Base-by-base conservation (phyloP, 2,888 invertebrate species). In the Mantis religiosa region DNA sequence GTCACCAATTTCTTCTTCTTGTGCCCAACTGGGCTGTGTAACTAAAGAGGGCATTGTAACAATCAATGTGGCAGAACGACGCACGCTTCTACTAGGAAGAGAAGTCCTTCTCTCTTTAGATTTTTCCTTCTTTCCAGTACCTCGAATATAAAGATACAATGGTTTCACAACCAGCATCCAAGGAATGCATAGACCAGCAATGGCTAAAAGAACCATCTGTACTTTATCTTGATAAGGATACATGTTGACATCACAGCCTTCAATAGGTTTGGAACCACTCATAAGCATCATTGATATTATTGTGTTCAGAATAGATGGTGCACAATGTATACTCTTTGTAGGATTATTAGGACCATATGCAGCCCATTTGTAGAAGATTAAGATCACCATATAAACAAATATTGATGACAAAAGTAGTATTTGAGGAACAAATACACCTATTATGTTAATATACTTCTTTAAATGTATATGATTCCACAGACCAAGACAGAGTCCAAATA, bases 211-310 rank as follows among this genome's bases (percentile, higher is more conserved):
- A 4, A 95, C 92, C 87, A 93, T 94, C 93, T 98, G 97, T 4
- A 97, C 91, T 0, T 91, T 91, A 0, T 93, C 93, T 92, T 96
- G 91, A 0, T 94, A 94, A 0, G 93, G 92, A 90, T 95, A 96
- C 95, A 96, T 96, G 91, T 94, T 95, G 1, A 93, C 92, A 0
- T 93, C 92, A 91, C 96, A 96, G 54, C 25, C 25, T 0, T 93
- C 94, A 0, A 92, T 91, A 0, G 94, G 92, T 89, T 92, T 91
- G 93, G 94, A 92, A 93, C 96, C 93, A 90, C 96, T 94, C 14
- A 71, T 14, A 91, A 97, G 93, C 93, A 97, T 96, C 97, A 97
- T 97, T 93, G 97, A 97, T 93, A 97, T 97, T 92, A 97, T 96
- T 89, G 96, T 95, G 90, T 97, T 97, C 28, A 97, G 94, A 0